Percentiles rank a stretch among this genome's conserved stretches.
Conservation (phyloP, 2,113 vertebrate species). For the Synchiropus splendidus region DNA sequence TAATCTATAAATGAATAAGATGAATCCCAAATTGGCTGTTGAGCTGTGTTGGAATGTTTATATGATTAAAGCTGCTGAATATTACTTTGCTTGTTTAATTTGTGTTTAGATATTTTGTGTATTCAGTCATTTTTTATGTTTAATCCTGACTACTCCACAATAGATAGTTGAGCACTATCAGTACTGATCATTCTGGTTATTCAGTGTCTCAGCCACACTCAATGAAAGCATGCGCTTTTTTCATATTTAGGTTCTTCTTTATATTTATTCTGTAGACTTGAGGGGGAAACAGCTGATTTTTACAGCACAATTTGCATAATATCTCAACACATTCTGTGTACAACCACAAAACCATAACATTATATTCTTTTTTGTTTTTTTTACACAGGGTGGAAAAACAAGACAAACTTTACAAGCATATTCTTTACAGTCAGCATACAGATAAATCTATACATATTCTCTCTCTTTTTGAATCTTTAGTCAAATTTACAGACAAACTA, state of each 20-base stretch:
- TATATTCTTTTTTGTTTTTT: constrained; percentile 76
- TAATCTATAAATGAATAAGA: too few relatives aligned
- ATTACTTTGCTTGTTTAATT: too few relatives aligned
- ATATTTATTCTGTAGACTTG: constrained; percentile 92
- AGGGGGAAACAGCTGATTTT: constrained; percentile 72
- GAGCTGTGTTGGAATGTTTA: too few relatives aligned
- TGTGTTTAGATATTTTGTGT: too few relatives aligned
- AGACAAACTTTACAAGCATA: constrained; percentile 92
- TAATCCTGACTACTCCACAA: too few relatives aligned
- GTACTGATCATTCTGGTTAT: too few relatives aligned
- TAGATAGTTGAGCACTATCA: too few relatives aligned
- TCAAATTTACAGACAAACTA: constrained; percentile 75
- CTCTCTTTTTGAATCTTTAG: constrained; percentile 69
- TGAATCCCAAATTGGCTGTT: too few relatives aligned
- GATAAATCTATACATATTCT: constrained; percentile 75
- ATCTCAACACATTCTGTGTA: constrained; percentile 92
- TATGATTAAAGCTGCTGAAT: too few relatives aligned
- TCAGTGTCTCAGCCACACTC: too few relatives aligned
- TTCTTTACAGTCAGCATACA: constrained; percentile 80
- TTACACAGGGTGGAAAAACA: constrained; percentile 88
- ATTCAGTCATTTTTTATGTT: too few relatives aligned
- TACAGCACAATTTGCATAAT: constrained; percentile 93
- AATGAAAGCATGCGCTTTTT: constrained; percentile 11
- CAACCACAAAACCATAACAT: constrained; percentile 94
- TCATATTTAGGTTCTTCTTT: constrained; percentile 75